phyloP scores from a whole-genome alignment of 2,888 invertebrate species.

The Megaustenia siamemsis region DNA sequence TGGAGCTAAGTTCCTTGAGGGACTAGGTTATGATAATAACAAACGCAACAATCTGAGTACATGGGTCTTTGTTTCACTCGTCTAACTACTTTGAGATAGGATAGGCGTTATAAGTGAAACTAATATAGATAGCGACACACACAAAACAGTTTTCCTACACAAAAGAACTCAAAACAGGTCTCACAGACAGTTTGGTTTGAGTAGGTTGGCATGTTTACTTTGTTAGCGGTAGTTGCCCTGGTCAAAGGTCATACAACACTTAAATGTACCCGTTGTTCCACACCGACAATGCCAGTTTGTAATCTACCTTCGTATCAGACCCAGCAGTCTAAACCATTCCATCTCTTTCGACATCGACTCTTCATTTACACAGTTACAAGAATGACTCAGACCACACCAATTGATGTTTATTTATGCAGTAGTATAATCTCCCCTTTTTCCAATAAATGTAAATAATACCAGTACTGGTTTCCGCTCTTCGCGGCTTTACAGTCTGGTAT shows the following conservation, averaged over 20 bases:
- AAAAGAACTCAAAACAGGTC: not conserved
- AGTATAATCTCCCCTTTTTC: no score
- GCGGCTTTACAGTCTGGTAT: no score
- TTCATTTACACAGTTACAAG: not conserved
- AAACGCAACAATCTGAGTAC: no score
- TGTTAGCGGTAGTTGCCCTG: not conserved
- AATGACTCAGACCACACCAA: not conserved
- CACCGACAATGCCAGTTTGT: not conserved
- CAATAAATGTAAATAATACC: no score
- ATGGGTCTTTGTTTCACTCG: no score
- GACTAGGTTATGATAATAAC: no score
- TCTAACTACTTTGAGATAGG: no score
- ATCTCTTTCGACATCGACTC: not conserved
- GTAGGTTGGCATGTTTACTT: conserved; percentile 2
- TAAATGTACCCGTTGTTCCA: not conserved
- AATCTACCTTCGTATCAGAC: not conserved
- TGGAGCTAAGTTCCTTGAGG: no score
- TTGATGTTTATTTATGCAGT: not conserved
- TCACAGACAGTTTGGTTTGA: conserved; percentile 1
- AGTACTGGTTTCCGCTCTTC: no score
- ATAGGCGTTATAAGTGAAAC: no score
- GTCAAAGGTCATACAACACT: conserved; percentile 21
- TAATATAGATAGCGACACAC: no score
- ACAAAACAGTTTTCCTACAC: not conserved
- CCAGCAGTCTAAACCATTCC: not conserved